A percentile compares a stretch with the other conserved stretches of the same genome.
phyloP scores from a whole-genome alignment of 2,888 invertebrate genomes.

The Gortyna flavago region DNA sequence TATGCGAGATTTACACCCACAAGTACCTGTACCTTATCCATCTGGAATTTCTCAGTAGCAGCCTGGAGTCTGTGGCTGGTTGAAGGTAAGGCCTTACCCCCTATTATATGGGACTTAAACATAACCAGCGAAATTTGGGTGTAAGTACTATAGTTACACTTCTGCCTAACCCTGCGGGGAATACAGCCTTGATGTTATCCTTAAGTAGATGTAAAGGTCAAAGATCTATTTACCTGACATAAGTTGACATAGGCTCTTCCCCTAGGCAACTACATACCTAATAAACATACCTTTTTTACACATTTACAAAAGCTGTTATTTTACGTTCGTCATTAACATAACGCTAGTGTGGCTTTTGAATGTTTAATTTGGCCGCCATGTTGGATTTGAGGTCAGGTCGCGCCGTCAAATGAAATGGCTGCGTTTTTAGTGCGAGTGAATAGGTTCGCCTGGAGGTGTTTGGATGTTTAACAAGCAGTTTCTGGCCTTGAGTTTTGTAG shows the following conservation, averaged over 20 bases:
- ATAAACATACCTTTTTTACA: slow-evolving; percentile 45
- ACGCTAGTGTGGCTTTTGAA: slow-evolving; percentile 37
- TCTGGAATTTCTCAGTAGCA: neutral
- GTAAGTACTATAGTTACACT: neutral
- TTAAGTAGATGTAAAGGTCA: neutral
- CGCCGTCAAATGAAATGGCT: slow-evolving; percentile 38
- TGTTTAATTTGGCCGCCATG: slow-evolving; percentile 49
- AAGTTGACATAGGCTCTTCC: slow-evolving; percentile 41
- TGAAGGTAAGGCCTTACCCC: too few relatives aligned
- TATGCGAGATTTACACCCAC: neutral
- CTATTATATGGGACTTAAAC: too few relatives aligned
- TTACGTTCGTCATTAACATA: slow-evolving; percentile 51
- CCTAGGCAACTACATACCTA: neutral
- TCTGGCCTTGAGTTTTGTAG: slow-evolving; percentile 8
- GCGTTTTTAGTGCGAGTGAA: slow-evolving; percentile 34
- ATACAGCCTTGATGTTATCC: neutral
- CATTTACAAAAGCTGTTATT: slow-evolving; percentile 55
- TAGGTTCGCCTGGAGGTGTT: slow-evolving; percentile 26
- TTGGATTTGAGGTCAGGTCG: slow-evolving; percentile 57
- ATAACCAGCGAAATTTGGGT: neutral
- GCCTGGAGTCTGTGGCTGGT: neutral
- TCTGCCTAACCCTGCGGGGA: neutral
- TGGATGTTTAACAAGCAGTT: neutral
- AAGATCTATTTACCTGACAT: slow-evolving; percentile 17
- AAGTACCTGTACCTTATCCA: neutral